Conservation (phyloP, 2,888 invertebrate genomes). For the Spicauda simplicius region DNA sequence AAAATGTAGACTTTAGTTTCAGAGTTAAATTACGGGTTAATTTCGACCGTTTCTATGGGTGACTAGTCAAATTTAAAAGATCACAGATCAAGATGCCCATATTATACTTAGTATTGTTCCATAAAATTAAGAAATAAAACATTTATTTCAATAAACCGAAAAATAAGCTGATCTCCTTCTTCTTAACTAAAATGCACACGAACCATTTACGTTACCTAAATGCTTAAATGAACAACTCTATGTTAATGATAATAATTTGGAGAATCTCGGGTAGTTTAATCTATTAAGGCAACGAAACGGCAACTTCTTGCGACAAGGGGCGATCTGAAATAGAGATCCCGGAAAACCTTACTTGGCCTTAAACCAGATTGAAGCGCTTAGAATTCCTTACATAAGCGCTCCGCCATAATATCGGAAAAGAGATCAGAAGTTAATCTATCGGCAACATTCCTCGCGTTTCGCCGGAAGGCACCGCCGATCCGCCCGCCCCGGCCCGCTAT, state of each 20-base stretch:
- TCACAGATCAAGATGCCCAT: no score
- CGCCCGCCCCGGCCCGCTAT: conserved; percentile 50
- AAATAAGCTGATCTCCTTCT: no score
- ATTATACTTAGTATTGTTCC: no score
- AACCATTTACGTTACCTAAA: no score
- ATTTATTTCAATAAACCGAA: no score
- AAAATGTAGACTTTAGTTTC: no score
- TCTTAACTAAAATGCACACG: no score
- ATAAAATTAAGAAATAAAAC: no score
- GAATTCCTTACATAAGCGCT: conserved; percentile 81
- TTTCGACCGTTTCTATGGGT: no score
- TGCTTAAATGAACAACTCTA: not conserved
- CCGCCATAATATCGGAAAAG: conserved; percentile 83
- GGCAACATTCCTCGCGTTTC: conserved; percentile 83
- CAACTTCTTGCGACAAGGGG: not conserved
- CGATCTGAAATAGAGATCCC: conserved; percentile 53
- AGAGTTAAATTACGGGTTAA: no score
- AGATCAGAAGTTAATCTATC: conserved; percentile 85
- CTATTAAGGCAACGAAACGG: not conserved
- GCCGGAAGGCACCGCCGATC: conserved; percentile 77
- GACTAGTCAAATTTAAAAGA: no score
- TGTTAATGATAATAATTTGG: conserved; percentile 4
- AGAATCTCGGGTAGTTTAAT: conserved; percentile 1
- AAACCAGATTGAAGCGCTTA: conserved; percentile 80
- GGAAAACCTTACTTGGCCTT: conserved; percentile 68